A percentile compares a stretch with the other conserved stretches of the same genome.
These are phyloP conservation scores for Rhodeus uyekii DNA, from an alignment of 2,797 vertebrate genomes.

Conservation along the genomic window DNA sequence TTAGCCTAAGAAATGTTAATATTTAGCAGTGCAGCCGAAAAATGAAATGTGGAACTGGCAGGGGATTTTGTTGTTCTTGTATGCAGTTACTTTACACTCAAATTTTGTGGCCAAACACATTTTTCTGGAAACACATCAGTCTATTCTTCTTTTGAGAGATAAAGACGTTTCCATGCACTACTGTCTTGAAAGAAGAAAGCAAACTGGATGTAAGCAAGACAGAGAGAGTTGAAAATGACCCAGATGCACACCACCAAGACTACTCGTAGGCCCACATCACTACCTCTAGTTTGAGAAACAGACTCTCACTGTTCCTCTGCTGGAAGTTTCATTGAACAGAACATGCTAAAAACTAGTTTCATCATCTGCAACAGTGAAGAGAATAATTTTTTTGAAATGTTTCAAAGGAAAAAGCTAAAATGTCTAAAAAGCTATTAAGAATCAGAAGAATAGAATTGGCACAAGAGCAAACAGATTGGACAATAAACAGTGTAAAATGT, in stretches of 20 bases:
- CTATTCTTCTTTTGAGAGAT: neutral
- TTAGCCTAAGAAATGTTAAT: neutral
- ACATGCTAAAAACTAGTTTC: neutral
- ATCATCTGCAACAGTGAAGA: neutral
- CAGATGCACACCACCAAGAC: slow-evolving; percentile 4
- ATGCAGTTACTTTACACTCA: neutral
- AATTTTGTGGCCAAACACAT: neutral
- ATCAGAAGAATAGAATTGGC: neutral
- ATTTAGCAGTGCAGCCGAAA: neutral
- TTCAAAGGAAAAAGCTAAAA: neutral
- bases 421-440: no score
- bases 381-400: neutral
- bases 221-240: neutral
- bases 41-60: neutral
- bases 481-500: neutral
- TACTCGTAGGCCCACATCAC: neutral
- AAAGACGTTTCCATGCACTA: neutral
- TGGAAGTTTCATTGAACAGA: slow-evolving; percentile 4
- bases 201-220: slow-evolving; percentile 7
- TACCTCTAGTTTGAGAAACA: neutral
- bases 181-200: slow-evolving; percentile 17
- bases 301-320: neutral
- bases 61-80: no score
- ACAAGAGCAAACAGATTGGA: neutral
- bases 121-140: neutral